Conservation (phyloP, 1,140 invertebrate species). For the Saccostrea glomerata region DNA sequence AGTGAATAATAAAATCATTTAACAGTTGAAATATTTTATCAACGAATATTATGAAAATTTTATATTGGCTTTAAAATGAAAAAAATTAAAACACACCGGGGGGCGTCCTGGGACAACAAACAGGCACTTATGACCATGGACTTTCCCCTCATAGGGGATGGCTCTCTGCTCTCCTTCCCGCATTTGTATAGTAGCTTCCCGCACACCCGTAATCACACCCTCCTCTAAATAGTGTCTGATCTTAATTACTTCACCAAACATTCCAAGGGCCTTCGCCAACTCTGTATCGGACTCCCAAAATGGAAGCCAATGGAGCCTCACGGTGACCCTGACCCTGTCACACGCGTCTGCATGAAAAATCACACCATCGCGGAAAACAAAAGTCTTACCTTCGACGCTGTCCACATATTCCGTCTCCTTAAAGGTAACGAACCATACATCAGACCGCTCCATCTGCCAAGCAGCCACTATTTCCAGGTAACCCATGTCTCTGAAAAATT, state of each 20-base stretch:
- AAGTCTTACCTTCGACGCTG: background rate
- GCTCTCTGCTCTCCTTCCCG: too few relatives aligned
- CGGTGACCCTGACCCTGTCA: background rate
- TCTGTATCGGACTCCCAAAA: background rate
- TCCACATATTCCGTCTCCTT: background rate
- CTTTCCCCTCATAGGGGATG: too few relatives aligned
- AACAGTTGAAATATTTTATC: too few relatives aligned
- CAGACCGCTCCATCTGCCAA: background rate
- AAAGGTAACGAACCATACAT: background rate
- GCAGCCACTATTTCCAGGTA: background rate
- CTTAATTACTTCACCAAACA: background rate
- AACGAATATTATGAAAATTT: too few relatives aligned
- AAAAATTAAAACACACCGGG: too few relatives aligned
- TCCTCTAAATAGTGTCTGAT: background rate
- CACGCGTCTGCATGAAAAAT: background rate
- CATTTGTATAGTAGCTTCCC: too few relatives aligned
- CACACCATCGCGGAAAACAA: background rate
- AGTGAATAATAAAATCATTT: too few relatives aligned
- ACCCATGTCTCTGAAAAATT: background rate
- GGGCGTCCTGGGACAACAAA: too few relatives aligned
- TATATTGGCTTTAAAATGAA: too few relatives aligned
- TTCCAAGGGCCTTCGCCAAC: background rate
- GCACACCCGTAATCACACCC: background rate
- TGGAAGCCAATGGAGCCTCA: background rate
- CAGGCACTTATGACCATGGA: too few relatives aligned